Base-by-base conservation (phyloP, 2,113 vertebrate genomes). In the Anguilla rostrata region DNA sequence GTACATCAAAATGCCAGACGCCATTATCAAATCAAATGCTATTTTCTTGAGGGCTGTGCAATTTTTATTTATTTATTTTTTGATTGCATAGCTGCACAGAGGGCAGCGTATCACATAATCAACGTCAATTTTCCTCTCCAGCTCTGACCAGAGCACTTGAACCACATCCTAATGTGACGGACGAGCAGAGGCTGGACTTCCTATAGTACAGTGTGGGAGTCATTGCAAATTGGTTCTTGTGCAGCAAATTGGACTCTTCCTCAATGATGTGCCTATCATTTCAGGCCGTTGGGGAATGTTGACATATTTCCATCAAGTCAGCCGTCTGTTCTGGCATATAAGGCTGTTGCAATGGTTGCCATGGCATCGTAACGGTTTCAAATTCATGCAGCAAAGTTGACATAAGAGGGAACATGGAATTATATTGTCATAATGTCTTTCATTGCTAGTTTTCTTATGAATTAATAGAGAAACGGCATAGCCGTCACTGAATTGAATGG, bases 11-110 rank as follows among this genome's bases (percentile, higher is more conserved):
- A 75, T 75, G 71, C 71, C 11, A 6, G 71, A 34, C 34, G 71
- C 26, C 71, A 75, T 34, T 75, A 75, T 75, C 71, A 75, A 29
- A 75, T 75, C 71, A 75, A 75, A 12, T 34, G 71, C 71, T 75
- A 75, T 75, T 75, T 75, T 75, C 71, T 75, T 11, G 26, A 75
- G 71, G 71, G 71, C 26, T 75, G 71, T 75, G n/a, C n/a, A 75
- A 75, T 75, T 34, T 75, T 29, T 75, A 18, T 71, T 7, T 71
- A 18, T 26, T 20, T 66, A 66, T 75, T 75, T 34, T 75, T 75
- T 34, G n/a, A 75, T 75, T 75, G 71, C 71, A 34, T 75, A 34
- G 71, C 71, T 75, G 29, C 71, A 34, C 71, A 75, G 71, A 75
- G 71, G 15, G 11, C 71, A 34, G 34, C 12, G 71, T 26, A 75